Base-by-base conservation (phyloP, 2,113 vertebrate species). In the Gadus chalcogrammus region DNA sequence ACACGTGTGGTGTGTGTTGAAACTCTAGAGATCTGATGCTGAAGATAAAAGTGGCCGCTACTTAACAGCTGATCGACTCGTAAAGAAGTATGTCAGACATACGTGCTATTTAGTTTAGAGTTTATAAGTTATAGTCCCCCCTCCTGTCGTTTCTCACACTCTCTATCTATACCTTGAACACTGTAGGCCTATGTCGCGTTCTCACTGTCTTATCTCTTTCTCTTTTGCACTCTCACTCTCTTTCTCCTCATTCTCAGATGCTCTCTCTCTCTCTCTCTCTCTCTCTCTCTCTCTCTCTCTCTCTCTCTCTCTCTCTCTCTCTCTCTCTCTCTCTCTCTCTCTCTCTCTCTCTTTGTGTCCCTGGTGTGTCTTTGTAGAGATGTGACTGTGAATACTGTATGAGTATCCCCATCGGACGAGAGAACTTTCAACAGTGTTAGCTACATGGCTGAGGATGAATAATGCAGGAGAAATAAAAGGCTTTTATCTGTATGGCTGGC, bases 391-490 rank as follows among this genome's bases (percentile, higher is more conserved):
- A 76, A 70, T 52, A 65, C 76, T 68, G 76, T 76, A 62, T 7
- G 28, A 75, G 35, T 68, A 83, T 80, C 76, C 77, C 81, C 81
- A 55, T 77, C 68, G 69, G 68, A 31, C 27, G 24, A 64, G 17
- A 79, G 71, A 69, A 72, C 60, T 71, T 78, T 75, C 63, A 69
- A 72, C 74, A 82, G 82, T 75, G 79, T 79, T 75, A 77, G 80
- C 79, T 82, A 75, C 81, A 79, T 67, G 75, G 76, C 82, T 69
- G 70, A 18, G 48, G 56, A 80, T 90, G 64, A 88, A 88, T 88
- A 85, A 88, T 90, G 77, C 77, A 88, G 42, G 67, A 13, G 65
- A 77, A 85, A 86, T 84, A 85, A 87, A 80, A 27, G 73, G 55
- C 65, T 71, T 82, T 82, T 79, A 79, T 73, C 77, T 79, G 68